phyloP scores from a whole-genome alignment of 2,888 invertebrate genomes.

The Melikaiella ostensackeni region DNA sequence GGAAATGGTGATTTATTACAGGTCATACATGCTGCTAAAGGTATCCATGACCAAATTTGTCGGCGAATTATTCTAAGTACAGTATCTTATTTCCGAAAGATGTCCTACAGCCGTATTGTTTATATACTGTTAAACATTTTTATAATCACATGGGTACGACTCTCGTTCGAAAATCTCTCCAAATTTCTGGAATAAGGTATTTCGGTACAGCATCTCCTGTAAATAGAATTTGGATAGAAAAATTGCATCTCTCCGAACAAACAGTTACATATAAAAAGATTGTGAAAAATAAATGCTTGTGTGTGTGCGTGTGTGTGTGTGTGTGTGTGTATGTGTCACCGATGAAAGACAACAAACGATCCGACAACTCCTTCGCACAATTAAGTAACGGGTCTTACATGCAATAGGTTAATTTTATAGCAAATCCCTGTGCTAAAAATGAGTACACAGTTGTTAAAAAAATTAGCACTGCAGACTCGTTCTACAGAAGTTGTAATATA shows the following conservation, averaged over 20 bases:
- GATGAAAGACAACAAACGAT: conserved; percentile 33
- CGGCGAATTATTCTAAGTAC: conserved; percentile 29
- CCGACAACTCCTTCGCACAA: conserved; percentile 40
- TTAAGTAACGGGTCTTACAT: conserved; percentile 29
- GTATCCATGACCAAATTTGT: neutral
- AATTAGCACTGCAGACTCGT: conserved; percentile 21
- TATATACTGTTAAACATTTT: conserved; percentile 15
- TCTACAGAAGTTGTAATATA: conserved; percentile 19
- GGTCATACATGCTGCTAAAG: neutral
- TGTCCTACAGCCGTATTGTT: conserved; percentile 4
- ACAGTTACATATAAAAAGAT: conserved; percentile 32
- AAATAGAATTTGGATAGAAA: conserved; percentile 1
- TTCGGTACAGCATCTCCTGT: neutral
- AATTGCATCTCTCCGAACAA: neutral
- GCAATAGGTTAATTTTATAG: conserved; percentile 32
- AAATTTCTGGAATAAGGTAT: conserved; percentile 18
- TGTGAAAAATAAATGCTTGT: conserved; percentile 33
- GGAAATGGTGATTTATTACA: neutral
- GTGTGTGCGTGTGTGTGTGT: too few relatives aligned
- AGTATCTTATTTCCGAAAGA: neutral
- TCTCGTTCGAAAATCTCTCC: conserved; percentile 9
- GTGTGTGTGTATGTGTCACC: conserved; percentile 5
- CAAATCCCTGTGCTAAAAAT: conserved; percentile 11
- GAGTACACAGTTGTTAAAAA: conserved; percentile 31
- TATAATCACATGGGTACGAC: conserved; percentile 12